Base-by-base conservation (phyloP, 2,797 vertebrate genomes). In the Fistularia tabacaria region DNA sequence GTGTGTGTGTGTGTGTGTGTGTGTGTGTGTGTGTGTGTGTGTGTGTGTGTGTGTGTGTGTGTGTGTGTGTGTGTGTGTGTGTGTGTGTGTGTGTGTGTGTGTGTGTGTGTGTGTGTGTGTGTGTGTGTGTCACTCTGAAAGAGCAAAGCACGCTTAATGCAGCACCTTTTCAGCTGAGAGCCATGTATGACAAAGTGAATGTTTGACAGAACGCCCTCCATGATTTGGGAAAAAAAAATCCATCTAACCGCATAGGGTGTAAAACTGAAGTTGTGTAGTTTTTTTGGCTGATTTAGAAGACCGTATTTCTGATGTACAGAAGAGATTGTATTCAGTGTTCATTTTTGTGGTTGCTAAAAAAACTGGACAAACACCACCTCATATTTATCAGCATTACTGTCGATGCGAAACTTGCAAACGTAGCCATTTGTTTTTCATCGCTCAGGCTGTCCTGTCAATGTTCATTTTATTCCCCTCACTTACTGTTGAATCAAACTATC, bases 181-280 rank as follows among this genome's bases (percentile, higher is more conserved):
- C 78, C 71, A 66, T 80, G 71, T 66, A 49, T 64, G 76, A 86
- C 76, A 40, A 49, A 52, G 57, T 83, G 83, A 83, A 82, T 85
- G 82, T 87, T 73, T 74, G 71, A 52, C 59, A 71, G 7, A 73
- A 64, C 51, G 37, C 60, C 53, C 61, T 79, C 60, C 66, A 66
- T 44, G 38, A 69, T n/a, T 52, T 25, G 11, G 37, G 48, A 14
- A 42, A 43, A 50, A 46, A 57, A 67, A 47, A 8, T 10, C 39
- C 7, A 40, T 40, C 10, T 1, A 10, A 40, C 8, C 39, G 8
- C 39, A 40, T 40, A 25, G 25, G 25, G 25, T 25, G 25, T 25
- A 25, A 25, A 25, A 25, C 25, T 25, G 25, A 25, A 25, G 25
- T 25, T 25, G 25, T 25, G 25, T 25, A 25, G 25, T 25, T 25